Conservation (phyloP, 2,888 invertebrate species). For the Drosophila antonietae region DNA sequence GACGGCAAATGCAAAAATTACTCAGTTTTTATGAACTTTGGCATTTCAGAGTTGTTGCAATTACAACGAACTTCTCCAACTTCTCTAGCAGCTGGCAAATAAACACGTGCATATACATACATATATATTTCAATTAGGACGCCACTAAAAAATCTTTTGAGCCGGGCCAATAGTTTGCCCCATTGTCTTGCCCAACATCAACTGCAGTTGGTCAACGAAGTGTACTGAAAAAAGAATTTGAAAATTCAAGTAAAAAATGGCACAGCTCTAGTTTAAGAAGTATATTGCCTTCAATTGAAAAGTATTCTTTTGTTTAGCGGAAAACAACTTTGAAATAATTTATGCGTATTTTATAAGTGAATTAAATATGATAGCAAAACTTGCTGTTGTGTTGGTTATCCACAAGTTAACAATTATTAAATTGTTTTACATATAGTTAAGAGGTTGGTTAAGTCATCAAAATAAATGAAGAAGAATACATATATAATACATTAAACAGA, state of each 20-base stretch:
- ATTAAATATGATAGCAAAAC: background rate
- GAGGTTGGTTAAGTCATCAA: background rate
- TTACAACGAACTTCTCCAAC: conserved; percentile 48
- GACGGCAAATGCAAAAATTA: conserved; percentile 64
- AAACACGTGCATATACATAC: conserved; percentile 28
- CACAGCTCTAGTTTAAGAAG: background rate
- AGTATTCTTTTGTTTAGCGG: background rate
- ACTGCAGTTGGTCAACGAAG: conserved; percentile 40
- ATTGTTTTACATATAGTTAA: background rate
- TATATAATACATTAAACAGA: too few species aligned
- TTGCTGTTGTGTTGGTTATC: too few species aligned
- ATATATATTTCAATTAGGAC: conserved; percentile 39
- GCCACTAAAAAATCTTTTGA: conserved; percentile 23
- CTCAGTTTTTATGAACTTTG: conserved; percentile 47
- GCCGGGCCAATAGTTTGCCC: conserved; percentile 7
- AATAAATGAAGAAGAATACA: background rate
- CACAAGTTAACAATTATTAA: background rate
- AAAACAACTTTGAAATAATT: background rate
- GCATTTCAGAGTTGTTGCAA: conserved; percentile 47
- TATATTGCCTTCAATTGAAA: background rate
- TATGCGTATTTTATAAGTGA: background rate
- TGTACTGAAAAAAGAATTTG: conserved; percentile 11
- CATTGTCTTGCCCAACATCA: conserved; percentile 18
- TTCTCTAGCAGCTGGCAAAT: conserved; percentile 32
- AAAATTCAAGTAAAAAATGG: background rate